Percentiles rank a stretch among this genome's conserved stretches.
phyloP scores from a whole-genome alignment of 2,888 invertebrate genomes.

The Acleris holmiana region DNA sequence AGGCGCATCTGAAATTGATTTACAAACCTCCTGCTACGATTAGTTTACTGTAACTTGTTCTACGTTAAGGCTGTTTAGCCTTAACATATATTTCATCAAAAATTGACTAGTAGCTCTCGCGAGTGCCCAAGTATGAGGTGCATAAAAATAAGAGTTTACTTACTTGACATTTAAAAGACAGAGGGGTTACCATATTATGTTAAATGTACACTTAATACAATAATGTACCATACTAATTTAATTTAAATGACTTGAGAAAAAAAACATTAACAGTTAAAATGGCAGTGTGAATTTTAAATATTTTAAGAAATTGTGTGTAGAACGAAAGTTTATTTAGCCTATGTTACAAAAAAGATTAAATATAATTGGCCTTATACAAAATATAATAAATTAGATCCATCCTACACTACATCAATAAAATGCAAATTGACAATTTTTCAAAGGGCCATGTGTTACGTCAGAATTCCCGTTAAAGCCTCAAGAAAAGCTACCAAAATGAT shows the following conservation, averaged over 20 bases:
- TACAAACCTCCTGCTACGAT: too few relatives aligned
- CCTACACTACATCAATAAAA: constrained; percentile 33
- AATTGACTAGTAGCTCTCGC: constrained; percentile 40
- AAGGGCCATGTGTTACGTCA: constrained; percentile 27
- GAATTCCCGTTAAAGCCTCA: constrained; percentile 28
- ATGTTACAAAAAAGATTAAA: constrained; percentile 31
- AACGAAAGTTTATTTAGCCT: constrained; percentile 28
- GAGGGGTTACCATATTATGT: constrained; percentile 56
- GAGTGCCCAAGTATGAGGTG: constrained; percentile 55
- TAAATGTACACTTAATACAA: constrained; percentile 68
- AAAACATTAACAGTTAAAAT: constrained; percentile 51
- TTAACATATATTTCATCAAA: not conserved
- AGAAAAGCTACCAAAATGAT: constrained; percentile 36
- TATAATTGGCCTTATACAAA: constrained; percentile 37
- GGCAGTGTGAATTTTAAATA: constrained; percentile 49
- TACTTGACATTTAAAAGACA: constrained; percentile 46
- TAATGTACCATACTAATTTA: constrained; percentile 51
- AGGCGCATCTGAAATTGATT: too few relatives aligned
- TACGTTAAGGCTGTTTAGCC: too few relatives aligned
- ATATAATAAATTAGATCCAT: constrained; percentile 29
- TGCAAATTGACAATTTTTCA: constrained; percentile 27
- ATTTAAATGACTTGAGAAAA: constrained; percentile 47
- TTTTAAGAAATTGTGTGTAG: constrained; percentile 27
- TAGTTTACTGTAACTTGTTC: too few relatives aligned
- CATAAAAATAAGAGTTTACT: constrained; percentile 58